phyloP scores from a whole-genome alignment of 2,888 invertebrate genomes.

The Acanthopleura granulata region DNA sequence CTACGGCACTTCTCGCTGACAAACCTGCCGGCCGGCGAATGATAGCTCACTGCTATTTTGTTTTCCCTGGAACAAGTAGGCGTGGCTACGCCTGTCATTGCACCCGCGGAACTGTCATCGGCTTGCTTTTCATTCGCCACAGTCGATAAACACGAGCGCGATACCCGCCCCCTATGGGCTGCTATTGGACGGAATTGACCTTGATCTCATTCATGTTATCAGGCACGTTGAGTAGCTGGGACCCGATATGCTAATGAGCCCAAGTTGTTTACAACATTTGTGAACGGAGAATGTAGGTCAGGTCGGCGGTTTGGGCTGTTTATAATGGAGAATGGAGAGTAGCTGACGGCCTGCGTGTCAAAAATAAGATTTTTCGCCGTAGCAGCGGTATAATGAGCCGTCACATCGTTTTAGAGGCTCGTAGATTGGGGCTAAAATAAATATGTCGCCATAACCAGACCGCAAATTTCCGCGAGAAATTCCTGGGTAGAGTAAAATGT shows the following conservation, averaged over 20 bases:
- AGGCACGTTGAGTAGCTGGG: background rate
- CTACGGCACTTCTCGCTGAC: background rate
- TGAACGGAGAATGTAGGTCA: slow-evolving; percentile 13
- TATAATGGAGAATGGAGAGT: too few species aligned
- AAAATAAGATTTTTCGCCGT: too few species aligned
- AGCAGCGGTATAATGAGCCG: too few species aligned
- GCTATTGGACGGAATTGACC: background rate
- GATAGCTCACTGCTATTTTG: background rate
- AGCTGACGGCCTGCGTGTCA: too few species aligned
- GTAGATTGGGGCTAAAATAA: too few species aligned
- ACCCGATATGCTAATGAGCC: background rate
- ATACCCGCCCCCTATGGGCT: background rate
- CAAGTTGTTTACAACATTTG: slow-evolving; percentile 12
- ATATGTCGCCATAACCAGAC: too few species aligned
- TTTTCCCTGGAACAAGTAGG: background rate
- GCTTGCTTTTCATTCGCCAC: background rate
- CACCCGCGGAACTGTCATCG: background rate
- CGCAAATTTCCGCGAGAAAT: too few species aligned
- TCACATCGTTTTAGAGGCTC: too few species aligned
- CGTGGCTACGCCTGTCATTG: background rate
- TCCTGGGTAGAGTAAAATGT: too few species aligned
- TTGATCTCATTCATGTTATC: slow-evolving; percentile 10
- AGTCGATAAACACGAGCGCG: background rate
- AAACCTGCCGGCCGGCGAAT: background rate
- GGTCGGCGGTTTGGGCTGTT: background rate